Percentiles rank a stretch among this genome's conserved stretches.
Evolutionary conservation across 2,113 vertebrate genomes (phyloP).

Genomic region (Chaetura pelagica): DNA sequence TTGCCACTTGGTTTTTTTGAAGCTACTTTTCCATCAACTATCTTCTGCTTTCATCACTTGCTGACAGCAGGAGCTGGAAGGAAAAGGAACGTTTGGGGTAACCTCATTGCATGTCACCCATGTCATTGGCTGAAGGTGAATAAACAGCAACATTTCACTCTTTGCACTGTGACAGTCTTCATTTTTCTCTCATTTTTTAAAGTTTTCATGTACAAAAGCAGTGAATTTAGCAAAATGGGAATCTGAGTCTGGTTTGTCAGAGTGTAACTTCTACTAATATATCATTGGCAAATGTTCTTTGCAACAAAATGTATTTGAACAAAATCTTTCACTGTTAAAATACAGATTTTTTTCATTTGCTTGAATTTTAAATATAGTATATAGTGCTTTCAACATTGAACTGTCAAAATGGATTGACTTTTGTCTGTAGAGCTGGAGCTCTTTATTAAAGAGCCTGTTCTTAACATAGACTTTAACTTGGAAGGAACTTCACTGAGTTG

Average conservation of each 20-base stretch:
- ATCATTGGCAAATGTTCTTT: not conserved
- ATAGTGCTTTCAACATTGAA: not conserved
- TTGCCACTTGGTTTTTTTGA: not conserved
- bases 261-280: not conserved
- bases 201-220: not conserved
- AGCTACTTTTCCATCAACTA: not conserved
- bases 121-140: not conserved
- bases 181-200: not conserved
- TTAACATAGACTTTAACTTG: not conserved
- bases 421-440: not conserved
- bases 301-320: not conserved
- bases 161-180: not conserved
- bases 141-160: not conserved
- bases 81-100: not conserved
- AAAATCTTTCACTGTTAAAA: not conserved
- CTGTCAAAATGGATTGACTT: not conserved
- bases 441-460: not conserved
- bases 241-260: not conserved
- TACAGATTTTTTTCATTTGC: not conserved
- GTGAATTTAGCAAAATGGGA: not conserved
- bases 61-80: not conserved
- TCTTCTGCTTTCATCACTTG: not conserved
- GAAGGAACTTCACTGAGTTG: not conserved
- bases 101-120: not conserved
- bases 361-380: not conserved